Percentiles rank a stretch among this genome's conserved stretches.
phyloP scores from a whole-genome alignment of 2,888 invertebrate genomes.

The Eilema depressum region DNA sequence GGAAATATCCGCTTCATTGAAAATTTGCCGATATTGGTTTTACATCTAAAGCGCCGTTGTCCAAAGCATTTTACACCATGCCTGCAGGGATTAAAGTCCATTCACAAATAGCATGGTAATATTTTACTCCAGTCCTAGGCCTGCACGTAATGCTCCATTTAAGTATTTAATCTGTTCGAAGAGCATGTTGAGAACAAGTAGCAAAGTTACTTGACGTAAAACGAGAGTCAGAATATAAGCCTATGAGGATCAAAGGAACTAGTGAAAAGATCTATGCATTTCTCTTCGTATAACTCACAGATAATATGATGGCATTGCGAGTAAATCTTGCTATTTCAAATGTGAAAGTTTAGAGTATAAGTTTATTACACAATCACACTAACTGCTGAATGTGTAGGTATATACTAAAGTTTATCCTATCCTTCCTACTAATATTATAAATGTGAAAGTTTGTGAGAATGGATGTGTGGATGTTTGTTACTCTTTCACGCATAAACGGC shows the following conservation, averaged over 20 bases:
- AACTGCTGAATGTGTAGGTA: no score
- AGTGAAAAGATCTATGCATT: background rate
- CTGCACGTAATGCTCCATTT: background rate
- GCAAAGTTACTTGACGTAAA: slow-evolving; percentile 30
- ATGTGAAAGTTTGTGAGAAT: no score
- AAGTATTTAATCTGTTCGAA: slow-evolving; percentile 22
- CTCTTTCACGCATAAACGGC: no score
- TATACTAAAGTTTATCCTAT: no score
- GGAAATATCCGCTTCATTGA: slow-evolving; percentile 24
- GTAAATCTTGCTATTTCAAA: background rate
- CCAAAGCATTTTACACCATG: background rate
- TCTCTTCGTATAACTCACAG: background rate
- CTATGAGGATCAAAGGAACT: background rate
- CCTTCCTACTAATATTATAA: no score
- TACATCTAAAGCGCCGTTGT: background rate
- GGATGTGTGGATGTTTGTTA: no score
- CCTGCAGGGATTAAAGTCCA: background rate
- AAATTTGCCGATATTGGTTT: slow-evolving; percentile 25
- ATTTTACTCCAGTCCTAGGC: slow-evolving; percentile 12
- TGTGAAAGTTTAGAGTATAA: background rate
- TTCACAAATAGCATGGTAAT: slow-evolving; percentile 1
- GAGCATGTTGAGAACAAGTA: slow-evolving; percentile 20
- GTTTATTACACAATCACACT: background rate
- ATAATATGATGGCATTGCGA: background rate
- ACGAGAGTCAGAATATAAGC: background rate